Percentiles rank a stretch among this genome's conserved stretches.
Evolutionary conservation across 2,888 invertebrate species (phyloP).

Genomic region (Thecophora atra): DNA sequence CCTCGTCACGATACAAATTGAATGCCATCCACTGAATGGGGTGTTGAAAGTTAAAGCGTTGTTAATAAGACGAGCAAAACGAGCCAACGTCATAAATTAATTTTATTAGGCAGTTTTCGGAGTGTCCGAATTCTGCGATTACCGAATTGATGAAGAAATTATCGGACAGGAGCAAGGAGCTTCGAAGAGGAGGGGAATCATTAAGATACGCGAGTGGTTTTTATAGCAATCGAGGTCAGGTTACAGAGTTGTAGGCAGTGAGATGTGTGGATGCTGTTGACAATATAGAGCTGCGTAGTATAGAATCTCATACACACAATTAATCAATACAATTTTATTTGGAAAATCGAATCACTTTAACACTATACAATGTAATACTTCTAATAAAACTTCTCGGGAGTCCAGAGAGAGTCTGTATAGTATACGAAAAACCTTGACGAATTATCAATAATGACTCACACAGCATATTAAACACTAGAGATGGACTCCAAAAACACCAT

Average conservation of each 20-base stretch:
- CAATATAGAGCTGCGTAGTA: no score
- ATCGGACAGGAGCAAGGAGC: background rate
- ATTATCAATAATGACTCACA: no score
- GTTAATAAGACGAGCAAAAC: constrained; percentile 30
- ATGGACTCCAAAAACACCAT: no score
- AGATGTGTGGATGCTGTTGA: no score
- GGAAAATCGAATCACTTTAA: no score
- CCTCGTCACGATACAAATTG: background rate
- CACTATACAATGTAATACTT: no score
- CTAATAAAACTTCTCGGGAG: no score
- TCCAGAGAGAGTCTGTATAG: no score
- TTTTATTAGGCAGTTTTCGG: constrained; percentile 16
- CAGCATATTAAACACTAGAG: background rate
- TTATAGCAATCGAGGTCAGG: background rate
- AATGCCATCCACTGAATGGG: constrained; percentile 22
- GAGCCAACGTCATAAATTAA: constrained; percentile 28
- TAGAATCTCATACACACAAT: background rate
- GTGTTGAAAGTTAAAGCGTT: constrained; percentile 35
- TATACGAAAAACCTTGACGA: no score
- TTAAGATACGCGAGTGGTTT: background rate
- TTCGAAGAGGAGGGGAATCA: background rate
- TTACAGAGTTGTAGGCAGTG: background rate
- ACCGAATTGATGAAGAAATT: constrained; percentile 18
- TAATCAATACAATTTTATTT: background rate
- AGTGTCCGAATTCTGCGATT: background rate